Conservation (phyloP, 1,140 invertebrate species). For the Heliconius hermathena region DNA sequence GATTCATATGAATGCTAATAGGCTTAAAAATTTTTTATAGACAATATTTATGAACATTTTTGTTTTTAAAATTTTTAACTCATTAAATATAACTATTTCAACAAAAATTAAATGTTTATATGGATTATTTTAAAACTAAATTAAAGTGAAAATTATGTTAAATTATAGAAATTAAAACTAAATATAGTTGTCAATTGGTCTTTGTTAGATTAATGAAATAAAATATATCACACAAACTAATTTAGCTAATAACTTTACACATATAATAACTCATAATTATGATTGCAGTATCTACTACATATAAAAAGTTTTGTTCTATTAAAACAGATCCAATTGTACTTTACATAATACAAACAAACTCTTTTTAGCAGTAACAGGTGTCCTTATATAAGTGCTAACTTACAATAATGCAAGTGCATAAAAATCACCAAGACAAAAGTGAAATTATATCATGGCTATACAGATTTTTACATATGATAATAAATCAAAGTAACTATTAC, state of each 20-base stretch:
- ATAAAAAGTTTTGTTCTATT: not conserved
- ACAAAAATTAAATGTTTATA: not conserved
- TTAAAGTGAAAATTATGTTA: not conserved
- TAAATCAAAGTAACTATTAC: slow-evolving; percentile 67
- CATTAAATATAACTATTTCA: not conserved
- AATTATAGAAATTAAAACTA: not conserved
- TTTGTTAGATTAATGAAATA: slow-evolving; percentile 12
- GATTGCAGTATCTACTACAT: not conserved
- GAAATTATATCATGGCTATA: slow-evolving; percentile 62
- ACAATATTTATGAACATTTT: not conserved
- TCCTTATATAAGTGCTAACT: slow-evolving; percentile 18
- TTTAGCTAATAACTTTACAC: slow-evolving; percentile 17
- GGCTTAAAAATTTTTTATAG: not conserved
- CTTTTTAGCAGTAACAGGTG: slow-evolving; percentile 6
- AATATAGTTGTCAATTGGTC: slow-evolving; percentile 10
- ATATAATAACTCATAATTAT: slow-evolving; percentile 10
- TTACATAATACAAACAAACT: slow-evolving; percentile 19
- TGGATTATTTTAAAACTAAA: not conserved
- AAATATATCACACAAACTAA: slow-evolving; percentile 20
- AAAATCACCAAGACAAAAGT: slow-evolving; percentile 51
- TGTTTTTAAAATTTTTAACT: not conserved
- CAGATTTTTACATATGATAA: slow-evolving; percentile 73
- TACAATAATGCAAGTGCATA: slow-evolving; percentile 48
- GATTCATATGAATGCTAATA: not conserved
- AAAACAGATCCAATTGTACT: slow-evolving; percentile 33